phyloP scores from a whole-genome alignment of 2,888 invertebrate genomes.

The Stegana nigrithorax region DNA sequence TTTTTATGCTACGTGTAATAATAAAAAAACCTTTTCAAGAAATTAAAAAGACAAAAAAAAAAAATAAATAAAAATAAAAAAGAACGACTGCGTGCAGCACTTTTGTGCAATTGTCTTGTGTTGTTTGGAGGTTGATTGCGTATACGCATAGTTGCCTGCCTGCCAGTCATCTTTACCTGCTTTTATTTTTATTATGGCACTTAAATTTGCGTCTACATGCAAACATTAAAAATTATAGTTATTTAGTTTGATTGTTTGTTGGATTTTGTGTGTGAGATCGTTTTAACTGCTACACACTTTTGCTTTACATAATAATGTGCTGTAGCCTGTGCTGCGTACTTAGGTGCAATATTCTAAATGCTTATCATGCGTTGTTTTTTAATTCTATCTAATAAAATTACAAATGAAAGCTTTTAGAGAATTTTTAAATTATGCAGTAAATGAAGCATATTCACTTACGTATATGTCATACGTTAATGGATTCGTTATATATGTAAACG shows the following conservation, averaged over 20 bases:
- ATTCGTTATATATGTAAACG: too few relatives aligned
- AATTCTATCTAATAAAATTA: too few relatives aligned
- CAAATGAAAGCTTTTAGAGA: too few relatives aligned
- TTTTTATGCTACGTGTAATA: conserved; percentile 25
- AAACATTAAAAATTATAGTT: conserved; percentile 56
- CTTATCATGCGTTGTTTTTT: too few relatives aligned
- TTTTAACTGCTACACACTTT: too few relatives aligned
- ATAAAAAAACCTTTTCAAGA: conserved; percentile 57
- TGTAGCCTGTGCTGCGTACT: too few relatives aligned
- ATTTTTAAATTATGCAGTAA: too few relatives aligned
- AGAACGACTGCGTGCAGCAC: background rate
- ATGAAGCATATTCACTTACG: too few relatives aligned
- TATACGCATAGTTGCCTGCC: conserved; percentile 36
- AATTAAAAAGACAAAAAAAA: conserved; percentile 45
- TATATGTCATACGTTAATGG: too few relatives aligned
- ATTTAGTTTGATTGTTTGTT: conserved; percentile 40
- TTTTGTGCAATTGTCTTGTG: background rate
- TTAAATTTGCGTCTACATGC: conserved; percentile 18
- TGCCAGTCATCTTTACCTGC: background rate
- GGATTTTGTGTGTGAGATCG: conserved; percentile 10
- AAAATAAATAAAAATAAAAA: background rate
- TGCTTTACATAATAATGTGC: too few relatives aligned
- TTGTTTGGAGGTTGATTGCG: conserved; percentile 37
- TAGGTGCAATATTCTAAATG: too few relatives aligned
- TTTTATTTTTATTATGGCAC: background rate